Evolutionary conservation across 1,140 invertebrate genomes (phyloP).

Genomic region (Bombus waltoni): DNA sequence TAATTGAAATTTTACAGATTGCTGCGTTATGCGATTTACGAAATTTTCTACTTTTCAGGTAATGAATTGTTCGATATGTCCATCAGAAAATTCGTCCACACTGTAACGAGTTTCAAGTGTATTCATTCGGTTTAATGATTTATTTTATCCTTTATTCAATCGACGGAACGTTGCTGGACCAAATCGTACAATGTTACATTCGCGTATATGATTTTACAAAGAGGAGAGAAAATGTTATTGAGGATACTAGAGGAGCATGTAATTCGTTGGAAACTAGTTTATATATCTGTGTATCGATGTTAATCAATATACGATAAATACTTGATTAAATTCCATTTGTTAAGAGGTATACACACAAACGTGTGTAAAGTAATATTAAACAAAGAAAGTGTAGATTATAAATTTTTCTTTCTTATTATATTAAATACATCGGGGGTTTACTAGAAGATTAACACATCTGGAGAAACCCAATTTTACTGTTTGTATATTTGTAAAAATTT

Average conservation of each 20-base stretch:
- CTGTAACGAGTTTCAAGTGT: constrained; percentile 1
- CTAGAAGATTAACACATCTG: too few species aligned
- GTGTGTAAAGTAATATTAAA: neutral
- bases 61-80: neutral
- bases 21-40: neutral
- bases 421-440: too few species aligned
- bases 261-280: neutral
- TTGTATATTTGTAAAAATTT: too few species aligned
- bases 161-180: neutral
- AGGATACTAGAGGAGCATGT: too few species aligned
- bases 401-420: too few species aligned
- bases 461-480: too few species aligned
- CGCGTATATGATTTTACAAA: neutral
- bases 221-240: neutral
- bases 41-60: neutral
- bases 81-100: neutral
- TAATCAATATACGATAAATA: neutral
- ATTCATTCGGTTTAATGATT: neutral
- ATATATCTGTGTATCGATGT: too few species aligned
- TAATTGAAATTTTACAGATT: constrained; percentile 7
- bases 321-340: neutral
- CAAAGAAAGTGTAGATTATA: neutral
- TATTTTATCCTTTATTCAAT: neutral
- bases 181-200: neutral
- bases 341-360: neutral